phyloP scores from a whole-genome alignment of 2,797 vertebrate species.

The Periparus ater region DNA sequence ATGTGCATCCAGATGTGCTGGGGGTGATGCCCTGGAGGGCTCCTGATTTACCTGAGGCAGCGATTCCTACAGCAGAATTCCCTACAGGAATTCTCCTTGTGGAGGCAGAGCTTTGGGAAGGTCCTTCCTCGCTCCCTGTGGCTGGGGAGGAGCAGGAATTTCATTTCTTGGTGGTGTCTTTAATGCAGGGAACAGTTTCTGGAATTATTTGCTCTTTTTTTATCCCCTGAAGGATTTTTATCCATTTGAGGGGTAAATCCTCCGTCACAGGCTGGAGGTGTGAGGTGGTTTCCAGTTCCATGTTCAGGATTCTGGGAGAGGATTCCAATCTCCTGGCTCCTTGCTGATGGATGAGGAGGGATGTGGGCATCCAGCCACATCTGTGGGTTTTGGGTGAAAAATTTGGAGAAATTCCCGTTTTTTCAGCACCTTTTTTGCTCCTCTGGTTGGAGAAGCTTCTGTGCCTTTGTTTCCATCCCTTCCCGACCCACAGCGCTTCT shows the following conservation, averaged over 20 bases:
- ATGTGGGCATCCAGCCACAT: not conserved
- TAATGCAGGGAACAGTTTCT: not conserved
- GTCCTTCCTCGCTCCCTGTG: not conserved
- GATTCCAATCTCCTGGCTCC: not conserved
- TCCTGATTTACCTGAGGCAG: not conserved
- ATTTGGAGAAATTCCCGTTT: rapidly evolving
- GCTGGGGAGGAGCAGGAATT: not conserved
- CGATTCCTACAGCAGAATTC: not conserved
- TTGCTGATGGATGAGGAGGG: not conserved
- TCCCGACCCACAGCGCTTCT: rapidly evolving
- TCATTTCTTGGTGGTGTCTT: not conserved
- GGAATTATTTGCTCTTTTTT: not conserved
- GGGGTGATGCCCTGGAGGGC: no score
- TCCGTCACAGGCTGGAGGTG: not conserved
- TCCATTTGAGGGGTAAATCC: not conserved
- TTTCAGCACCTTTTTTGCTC: not conserved
- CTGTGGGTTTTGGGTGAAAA: not conserved
- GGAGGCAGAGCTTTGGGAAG: not conserved
- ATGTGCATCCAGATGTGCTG: not conserved
- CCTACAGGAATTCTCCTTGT: not conserved
- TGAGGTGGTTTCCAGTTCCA: not conserved
- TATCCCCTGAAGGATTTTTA: not conserved
- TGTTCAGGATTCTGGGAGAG: not conserved
- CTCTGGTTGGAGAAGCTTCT: not conserved
- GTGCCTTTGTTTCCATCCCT: not conserved